Evolutionary conservation across 1,140 invertebrate species (phyloP).

Genomic region (Sinella curviseta): DNA sequence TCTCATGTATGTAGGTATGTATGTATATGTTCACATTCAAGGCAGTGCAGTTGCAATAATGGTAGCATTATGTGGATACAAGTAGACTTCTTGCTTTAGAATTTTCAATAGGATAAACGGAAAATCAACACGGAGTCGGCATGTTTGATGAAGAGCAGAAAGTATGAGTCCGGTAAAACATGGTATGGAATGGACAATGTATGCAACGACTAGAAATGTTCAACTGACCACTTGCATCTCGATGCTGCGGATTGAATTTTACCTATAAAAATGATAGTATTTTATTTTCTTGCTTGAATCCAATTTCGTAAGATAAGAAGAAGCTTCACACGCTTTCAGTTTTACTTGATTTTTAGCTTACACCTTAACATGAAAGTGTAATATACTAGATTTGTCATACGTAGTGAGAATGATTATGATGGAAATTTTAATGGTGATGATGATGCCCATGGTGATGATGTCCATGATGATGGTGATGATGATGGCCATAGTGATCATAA

Average conservation of each 20-base stretch:
- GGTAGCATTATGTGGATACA: background rate
- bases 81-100: background rate
- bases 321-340: no score
- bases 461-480: conserved; percentile 16
- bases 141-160: background rate
- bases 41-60: no score
- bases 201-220: background rate
- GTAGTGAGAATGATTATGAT: background rate
- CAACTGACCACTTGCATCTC: background rate
- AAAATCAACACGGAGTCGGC: background rate
- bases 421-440: background rate
- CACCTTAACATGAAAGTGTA: no score
- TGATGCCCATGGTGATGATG: background rate
- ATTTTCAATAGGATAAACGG: background rate
- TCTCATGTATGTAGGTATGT: no score
- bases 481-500: background rate
- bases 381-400: background rate
- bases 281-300: no score
- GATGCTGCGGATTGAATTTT: no score
- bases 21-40: no score
- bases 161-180: background rate
- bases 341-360: no score
- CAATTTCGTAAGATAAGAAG: no score
- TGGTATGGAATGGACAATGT: background rate
- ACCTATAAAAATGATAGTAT: no score